These are phyloP conservation scores for Gastrophysa polygoni DNA, from an alignment of 2,888 invertebrate genomes.

Conservation along the genomic window DNA sequence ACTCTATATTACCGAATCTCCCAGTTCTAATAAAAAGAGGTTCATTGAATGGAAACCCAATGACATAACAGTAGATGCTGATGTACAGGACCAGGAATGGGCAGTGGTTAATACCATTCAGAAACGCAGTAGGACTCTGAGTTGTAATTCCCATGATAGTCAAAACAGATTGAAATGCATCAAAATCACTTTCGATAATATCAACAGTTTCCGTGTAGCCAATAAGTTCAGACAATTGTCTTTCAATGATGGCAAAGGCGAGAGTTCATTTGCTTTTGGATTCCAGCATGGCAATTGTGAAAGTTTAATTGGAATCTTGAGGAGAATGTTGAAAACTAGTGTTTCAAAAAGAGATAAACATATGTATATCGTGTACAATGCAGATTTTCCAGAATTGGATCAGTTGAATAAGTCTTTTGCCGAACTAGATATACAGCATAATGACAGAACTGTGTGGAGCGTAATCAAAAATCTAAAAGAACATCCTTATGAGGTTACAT, in stretches of 20 bases:
- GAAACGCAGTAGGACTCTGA: conserved; percentile 66
- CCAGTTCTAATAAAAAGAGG: conserved; percentile 56
- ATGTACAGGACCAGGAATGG: conserved; percentile 84
- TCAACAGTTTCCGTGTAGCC: conserved; percentile 68
- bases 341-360: conserved; percentile 76
- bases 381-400: conserved; percentile 68
- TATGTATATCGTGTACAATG: conserved; percentile 73
- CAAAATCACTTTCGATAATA: conserved; percentile 66
- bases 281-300: conserved; percentile 89
- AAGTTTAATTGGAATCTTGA: conserved; percentile 69
- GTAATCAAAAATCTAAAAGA: conserved; percentile 65
- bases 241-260: conserved; percentile 73
- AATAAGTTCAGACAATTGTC: conserved; percentile 56
- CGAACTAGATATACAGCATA: conserved; percentile 81
- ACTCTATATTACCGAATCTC: conserved; percentile 70
- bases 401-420: conserved; percentile 86
- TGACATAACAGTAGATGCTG: conserved; percentile 78
- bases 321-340: conserved; percentile 67
- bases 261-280: conserved; percentile 79
- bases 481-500: conserved; percentile 81
- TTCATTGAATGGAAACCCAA: conserved; percentile 83
- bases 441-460: conserved; percentile 72
- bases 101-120: conserved; percentile 80
- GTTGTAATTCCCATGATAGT: conserved; percentile 60
- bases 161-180: conserved; percentile 60